Evolutionary conservation across 2,888 invertebrate species (phyloP).

Genomic region (Xestia ashworthii): DNA sequence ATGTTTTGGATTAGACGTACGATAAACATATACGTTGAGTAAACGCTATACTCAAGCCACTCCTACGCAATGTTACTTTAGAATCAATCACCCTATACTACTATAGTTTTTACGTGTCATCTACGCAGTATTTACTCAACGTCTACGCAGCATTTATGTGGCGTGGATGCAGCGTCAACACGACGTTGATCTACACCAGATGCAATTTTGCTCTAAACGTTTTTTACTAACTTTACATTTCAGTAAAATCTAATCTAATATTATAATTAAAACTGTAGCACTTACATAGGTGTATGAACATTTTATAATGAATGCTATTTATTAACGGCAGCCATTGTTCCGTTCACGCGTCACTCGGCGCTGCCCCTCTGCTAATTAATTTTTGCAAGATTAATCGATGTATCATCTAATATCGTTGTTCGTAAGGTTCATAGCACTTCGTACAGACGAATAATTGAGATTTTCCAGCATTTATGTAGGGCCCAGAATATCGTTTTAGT

Average conservation of each 20-base stretch:
- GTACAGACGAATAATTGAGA: conserved; percentile 24
- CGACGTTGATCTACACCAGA: neutral
- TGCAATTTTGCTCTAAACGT: neutral
- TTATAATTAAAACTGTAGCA: conserved; percentile 28
- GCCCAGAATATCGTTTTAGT: neutral
- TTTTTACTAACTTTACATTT: neutral
- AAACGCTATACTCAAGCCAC: neutral
- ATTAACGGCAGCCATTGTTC: conserved; percentile 60
- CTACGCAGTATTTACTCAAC: neutral
- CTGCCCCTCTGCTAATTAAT: conserved; percentile 64
- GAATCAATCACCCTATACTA: neutral
- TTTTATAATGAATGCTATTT: conserved; percentile 59
- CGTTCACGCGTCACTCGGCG: conserved; percentile 57
- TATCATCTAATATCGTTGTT: conserved; percentile 59
- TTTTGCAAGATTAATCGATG: conserved; percentile 69
- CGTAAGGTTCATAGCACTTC: conserved; percentile 17
- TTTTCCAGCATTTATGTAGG: neutral
- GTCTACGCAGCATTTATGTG: too few species aligned
- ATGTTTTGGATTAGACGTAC: neutral
- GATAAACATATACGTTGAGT: neutral
- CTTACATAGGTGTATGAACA: conserved; percentile 24
- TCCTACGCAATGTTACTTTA: neutral
- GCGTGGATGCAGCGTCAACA: neutral
- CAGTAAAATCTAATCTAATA: too few species aligned
- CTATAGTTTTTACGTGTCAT: neutral